These are phyloP conservation scores for Epinephelus awoara DNA, from an alignment of 2,797 vertebrate species.

Conservation along the genomic window DNA sequence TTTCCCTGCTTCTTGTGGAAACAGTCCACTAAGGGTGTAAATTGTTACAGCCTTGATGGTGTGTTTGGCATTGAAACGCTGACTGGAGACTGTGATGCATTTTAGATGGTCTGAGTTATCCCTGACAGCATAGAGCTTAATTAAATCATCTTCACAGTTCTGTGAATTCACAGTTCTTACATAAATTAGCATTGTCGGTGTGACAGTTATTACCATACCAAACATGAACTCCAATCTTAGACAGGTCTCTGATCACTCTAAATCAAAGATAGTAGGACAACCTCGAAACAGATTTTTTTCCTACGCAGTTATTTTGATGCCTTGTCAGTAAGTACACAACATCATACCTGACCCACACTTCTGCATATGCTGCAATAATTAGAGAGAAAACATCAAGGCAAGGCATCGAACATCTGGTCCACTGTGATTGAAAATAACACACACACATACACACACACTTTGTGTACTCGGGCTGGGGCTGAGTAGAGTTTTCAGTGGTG, in stretches of 20 bases:
- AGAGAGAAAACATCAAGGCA: conserved; percentile 21
- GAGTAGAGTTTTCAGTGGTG: conserved; percentile 51
- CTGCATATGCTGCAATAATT: conserved; percentile 38
- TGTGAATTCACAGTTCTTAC: background rate
- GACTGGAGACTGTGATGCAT: background rate
- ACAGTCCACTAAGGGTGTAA: conserved; percentile 4
- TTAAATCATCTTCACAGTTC: background rate
- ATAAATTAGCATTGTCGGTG: background rate
- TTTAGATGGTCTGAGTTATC: background rate
- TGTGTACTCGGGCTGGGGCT: background rate
- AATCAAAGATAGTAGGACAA: background rate
- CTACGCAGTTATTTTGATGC: background rate
- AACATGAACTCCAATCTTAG: background rate
- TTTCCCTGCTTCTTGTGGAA: conserved; percentile 31
- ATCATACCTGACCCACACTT: background rate
- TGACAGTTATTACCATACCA: background rate
- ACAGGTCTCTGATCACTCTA: conserved; percentile 1
- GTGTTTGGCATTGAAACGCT: conserved; percentile 2
- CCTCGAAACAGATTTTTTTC: background rate
- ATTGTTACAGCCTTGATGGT: conserved; percentile 26
- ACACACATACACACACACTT: background rate
- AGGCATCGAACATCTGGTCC: conserved; percentile 33
- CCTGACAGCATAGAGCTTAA: background rate
- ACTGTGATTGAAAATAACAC: conserved; percentile 17
- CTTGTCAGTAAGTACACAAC: background rate